Conservation (phyloP, 2,888 invertebrate species). For the Mesorhabditis sp. region DNA sequence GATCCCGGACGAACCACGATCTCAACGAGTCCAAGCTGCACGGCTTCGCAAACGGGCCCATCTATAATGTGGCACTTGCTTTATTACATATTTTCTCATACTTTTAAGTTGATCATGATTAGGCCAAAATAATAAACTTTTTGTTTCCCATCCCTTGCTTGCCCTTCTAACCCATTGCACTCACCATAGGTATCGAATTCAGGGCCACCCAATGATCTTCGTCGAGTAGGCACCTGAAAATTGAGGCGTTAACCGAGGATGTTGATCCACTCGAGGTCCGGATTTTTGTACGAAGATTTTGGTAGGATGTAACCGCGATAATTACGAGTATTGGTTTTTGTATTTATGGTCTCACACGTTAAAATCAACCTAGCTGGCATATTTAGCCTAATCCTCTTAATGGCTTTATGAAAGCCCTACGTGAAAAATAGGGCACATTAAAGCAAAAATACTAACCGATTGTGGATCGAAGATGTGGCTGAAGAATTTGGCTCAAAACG, state of each 20-base stretch:
- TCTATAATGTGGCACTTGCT: not conserved
- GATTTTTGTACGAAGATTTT: too few relatives aligned
- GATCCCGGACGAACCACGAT: conserved; percentile 41
- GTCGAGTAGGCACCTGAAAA: conserved; percentile 34
- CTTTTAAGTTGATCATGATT: not conserved
- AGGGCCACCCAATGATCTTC: conserved; percentile 32
- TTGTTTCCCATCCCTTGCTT: not conserved
- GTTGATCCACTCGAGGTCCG: too few relatives aligned
- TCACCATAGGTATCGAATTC: conserved; percentile 20
- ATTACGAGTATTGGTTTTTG: not conserved
- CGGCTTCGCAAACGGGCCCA: conserved; percentile 11
- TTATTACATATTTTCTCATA: not conserved
- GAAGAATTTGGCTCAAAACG: conserved; percentile 34
- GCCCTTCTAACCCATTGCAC: conserved; percentile 2
- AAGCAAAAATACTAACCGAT: conserved; percentile 19
- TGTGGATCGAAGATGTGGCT: conserved; percentile 40
- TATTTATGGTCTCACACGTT: too few relatives aligned
- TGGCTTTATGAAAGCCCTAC: too few relatives aligned
- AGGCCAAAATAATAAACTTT: not conserved
- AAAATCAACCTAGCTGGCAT: too few relatives aligned
- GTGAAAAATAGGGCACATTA: not conserved
- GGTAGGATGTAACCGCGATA: too few relatives aligned
- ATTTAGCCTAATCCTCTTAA: too few relatives aligned
- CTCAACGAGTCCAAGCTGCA: conserved; percentile 32
- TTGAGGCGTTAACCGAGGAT: not conserved